These are phyloP conservation scores for Drosophila albomicans DNA, from an alignment of 1,140 invertebrate genomes.

Conservation along the genomic window DNA sequence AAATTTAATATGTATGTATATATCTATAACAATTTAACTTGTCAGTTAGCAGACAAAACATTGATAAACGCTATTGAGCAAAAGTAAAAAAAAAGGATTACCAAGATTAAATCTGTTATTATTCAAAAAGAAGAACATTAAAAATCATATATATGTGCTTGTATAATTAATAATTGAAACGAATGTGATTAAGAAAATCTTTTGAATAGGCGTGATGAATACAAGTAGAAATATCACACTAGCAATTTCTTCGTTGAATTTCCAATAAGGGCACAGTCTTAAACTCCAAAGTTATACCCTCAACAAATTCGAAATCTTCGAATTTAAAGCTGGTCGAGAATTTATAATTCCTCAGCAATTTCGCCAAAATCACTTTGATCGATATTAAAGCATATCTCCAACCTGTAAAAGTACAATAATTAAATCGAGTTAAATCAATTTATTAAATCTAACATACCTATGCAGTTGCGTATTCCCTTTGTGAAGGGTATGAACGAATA, in stretches of 20 bases:
- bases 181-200: too few species aligned
- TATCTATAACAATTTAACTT: too few species aligned
- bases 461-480: conserved; percentile 78
- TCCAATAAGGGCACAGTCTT: conserved; percentile 60
- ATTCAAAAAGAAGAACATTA: too few species aligned
- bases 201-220: too few species aligned
- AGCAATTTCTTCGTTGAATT: conserved; percentile 34
- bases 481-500: conserved; percentile 81
- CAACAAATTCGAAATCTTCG: conserved; percentile 69
- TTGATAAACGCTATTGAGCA: too few species aligned
- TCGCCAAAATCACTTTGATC: conserved; percentile 67
- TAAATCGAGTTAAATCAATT: neutral
- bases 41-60: too few species aligned
- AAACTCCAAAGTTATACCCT: conserved; percentile 76
- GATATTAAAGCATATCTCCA: conserved; percentile 79
- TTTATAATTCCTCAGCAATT: conserved; percentile 68
- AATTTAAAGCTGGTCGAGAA: conserved; percentile 73
- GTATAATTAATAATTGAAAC: too few species aligned
- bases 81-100: too few species aligned
- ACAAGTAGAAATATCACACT: too few species aligned
- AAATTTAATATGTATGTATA: too few species aligned
- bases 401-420: conserved; percentile 42
- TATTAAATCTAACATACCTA: conserved; percentile 55
- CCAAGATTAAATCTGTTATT: too few species aligned
- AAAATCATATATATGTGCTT: too few species aligned